These are phyloP conservation scores for Globodera ellingtonae DNA, from an alignment of 1,140 invertebrate species.

Conservation along the genomic window DNA sequence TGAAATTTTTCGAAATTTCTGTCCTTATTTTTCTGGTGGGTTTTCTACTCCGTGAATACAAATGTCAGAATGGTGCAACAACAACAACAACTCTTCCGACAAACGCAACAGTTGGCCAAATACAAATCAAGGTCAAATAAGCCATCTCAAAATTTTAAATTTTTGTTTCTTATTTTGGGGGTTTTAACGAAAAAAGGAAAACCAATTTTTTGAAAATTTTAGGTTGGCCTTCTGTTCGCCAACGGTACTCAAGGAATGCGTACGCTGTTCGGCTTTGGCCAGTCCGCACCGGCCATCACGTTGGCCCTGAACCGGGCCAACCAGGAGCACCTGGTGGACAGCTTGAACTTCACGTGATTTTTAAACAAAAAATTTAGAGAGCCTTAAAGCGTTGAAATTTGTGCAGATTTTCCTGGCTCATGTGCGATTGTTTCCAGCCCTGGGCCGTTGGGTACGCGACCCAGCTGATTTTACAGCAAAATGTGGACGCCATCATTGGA, in stretches of 20 bases:
- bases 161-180: too few relatives aligned
- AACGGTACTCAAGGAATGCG: conserved; percentile 22
- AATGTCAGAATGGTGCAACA: background rate
- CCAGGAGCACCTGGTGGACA: conserved; percentile 14
- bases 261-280: conserved; percentile 34
- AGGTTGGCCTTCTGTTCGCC: conserved; percentile 34
- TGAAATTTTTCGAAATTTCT: background rate
- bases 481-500: conserved; percentile 49
- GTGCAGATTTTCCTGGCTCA: conserved; percentile 39
- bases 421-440: conserved; percentile 42
- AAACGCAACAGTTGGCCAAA: background rate
- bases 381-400: background rate
- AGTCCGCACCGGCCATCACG: conserved; percentile 35
- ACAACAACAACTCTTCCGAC: background rate
- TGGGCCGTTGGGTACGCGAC: conserved; percentile 43
- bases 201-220: background rate
- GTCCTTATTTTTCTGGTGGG: background rate
- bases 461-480: conserved; percentile 43
- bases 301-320: conserved; percentile 21
- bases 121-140: background rate
- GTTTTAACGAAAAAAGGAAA: background rate
- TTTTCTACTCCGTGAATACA: background rate
- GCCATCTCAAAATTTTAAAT: background rate
- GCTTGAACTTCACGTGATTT: conserved; percentile 35
- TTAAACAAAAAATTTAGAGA: background rate